Evolutionary conservation across 1,140 invertebrate species (phyloP).

Genomic region (Bombus confusus): DNA sequence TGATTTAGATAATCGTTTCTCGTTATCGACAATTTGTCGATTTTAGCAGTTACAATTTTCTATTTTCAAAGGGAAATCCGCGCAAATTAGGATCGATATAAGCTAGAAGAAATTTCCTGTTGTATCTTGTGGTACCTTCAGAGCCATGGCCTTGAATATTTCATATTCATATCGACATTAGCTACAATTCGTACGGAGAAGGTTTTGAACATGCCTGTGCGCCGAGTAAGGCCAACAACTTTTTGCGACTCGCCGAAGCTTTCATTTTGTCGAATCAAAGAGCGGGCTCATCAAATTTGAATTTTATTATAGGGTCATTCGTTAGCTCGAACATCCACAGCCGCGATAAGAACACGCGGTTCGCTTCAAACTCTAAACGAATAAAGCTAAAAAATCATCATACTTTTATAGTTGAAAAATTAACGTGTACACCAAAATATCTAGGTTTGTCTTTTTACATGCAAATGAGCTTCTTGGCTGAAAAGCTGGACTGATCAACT

Average conservation of each 20-base stretch:
- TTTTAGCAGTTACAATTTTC: too few species aligned
- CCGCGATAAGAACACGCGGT: too few species aligned
- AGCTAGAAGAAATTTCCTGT: not conserved
- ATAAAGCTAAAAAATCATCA: not conserved
- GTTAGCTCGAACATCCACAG: not conserved
- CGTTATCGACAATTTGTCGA: too few species aligned
- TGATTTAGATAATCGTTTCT: too few species aligned
- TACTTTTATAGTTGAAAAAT: not conserved
- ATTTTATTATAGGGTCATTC: slow-evolving; percentile 17
- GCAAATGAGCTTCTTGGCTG: not conserved
- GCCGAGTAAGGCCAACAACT: slow-evolving; percentile 42
- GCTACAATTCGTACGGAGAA: slow-evolving; percentile 40
- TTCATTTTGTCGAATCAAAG: slow-evolving; percentile 29
- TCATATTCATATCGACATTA: slow-evolving; percentile 19
- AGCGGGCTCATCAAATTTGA: slow-evolving; percentile 8
- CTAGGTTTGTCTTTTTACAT: not conserved
- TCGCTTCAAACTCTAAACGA: not conserved
- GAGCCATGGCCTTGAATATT: not conserved
- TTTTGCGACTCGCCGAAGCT: slow-evolving; percentile 31
- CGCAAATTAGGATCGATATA: too few species aligned
- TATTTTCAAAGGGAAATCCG: too few species aligned
- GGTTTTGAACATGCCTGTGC: slow-evolving; percentile 41
- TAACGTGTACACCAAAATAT: not conserved
- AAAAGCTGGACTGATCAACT: not conserved
- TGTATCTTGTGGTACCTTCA: not conserved